Evolutionary conservation across 1,140 invertebrate genomes (phyloP).

Genomic region (Lasioglossum baleicum): DNA sequence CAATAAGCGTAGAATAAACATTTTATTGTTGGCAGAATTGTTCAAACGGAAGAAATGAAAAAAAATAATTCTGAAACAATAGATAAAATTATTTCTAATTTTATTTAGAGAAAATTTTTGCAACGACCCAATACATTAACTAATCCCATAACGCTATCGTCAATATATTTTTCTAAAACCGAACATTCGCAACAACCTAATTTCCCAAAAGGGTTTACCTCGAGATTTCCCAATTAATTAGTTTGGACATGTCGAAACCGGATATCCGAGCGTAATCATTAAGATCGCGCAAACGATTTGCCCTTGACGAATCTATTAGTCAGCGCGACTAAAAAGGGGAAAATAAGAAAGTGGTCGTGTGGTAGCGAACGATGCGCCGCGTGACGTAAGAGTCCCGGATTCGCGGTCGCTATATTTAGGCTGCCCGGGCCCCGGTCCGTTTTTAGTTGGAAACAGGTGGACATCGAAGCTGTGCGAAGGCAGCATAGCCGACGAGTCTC

Average conservation of each 20-base stretch:
- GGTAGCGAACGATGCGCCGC: slow-evolving; percentile 43
- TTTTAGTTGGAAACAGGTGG: slow-evolving; percentile 79
- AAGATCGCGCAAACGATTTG: background rate
- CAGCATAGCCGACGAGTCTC: slow-evolving; percentile 63
- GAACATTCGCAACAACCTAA: too few relatives aligned
- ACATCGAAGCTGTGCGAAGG: slow-evolving; percentile 56
- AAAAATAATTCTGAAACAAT: too few relatives aligned
- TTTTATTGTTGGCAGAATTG: too few relatives aligned
- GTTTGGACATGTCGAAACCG: background rate
- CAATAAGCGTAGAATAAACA: too few relatives aligned
- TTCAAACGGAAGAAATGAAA: too few relatives aligned
- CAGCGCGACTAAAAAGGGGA: background rate
- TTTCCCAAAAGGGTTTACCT: too few relatives aligned
- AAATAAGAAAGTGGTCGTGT: slow-evolving; percentile 44
- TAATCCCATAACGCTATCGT: too few relatives aligned
- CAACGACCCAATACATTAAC: too few relatives aligned
- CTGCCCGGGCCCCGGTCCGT: slow-evolving; percentile 74
- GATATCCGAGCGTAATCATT: background rate
- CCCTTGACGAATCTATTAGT: background rate
- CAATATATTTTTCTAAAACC: too few relatives aligned
- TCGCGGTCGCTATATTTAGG: slow-evolving; percentile 77
- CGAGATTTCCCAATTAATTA: too few relatives aligned
- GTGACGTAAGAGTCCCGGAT: slow-evolving; percentile 69
- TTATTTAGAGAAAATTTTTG: too few relatives aligned
- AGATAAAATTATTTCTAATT: too few relatives aligned